Conservation (phyloP, 2,888 invertebrate species). For the Campopleginae sp. region DNA sequence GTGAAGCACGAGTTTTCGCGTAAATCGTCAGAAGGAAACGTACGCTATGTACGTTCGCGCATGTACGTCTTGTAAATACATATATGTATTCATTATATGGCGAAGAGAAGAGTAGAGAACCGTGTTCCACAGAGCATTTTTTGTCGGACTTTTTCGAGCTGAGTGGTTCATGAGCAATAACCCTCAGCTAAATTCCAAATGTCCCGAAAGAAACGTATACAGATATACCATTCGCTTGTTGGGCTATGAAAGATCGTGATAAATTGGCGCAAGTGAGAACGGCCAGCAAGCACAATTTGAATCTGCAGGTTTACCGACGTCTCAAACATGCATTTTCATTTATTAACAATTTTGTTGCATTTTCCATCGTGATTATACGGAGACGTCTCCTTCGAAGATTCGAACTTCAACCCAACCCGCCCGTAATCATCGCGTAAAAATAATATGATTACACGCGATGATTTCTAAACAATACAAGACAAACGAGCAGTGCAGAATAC, state of each 20-base stretch:
- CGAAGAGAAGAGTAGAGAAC: conserved; percentile 43
- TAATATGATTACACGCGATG: too few species aligned
- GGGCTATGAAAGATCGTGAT: conserved; percentile 4
- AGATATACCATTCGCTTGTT: background rate
- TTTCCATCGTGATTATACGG: too few species aligned
- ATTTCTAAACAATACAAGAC: too few species aligned
- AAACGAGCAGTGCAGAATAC: too few species aligned
- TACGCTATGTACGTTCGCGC: background rate
- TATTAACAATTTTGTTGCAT: background rate
- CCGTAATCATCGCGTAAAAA: too few species aligned
- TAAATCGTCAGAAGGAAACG: conserved; percentile 33
- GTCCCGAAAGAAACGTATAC: background rate
- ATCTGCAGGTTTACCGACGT: background rate
- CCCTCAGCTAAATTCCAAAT: conserved; percentile 46
- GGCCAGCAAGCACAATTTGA: background rate
- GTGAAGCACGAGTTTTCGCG: conserved; percentile 22
- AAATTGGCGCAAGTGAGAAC: conserved; percentile 25
- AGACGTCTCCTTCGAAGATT: too few species aligned
- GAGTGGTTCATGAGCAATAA: conserved; percentile 35
- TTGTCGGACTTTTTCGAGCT: conserved; percentile 18
- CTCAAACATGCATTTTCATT: conserved; percentile 9
- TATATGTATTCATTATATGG: background rate
- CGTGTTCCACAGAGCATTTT: conserved; percentile 44
- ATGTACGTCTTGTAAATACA: background rate
- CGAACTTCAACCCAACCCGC: too few species aligned